Conservation (phyloP, 2,113 vertebrate genomes). For the Spermophilus dauricus region DNA sequence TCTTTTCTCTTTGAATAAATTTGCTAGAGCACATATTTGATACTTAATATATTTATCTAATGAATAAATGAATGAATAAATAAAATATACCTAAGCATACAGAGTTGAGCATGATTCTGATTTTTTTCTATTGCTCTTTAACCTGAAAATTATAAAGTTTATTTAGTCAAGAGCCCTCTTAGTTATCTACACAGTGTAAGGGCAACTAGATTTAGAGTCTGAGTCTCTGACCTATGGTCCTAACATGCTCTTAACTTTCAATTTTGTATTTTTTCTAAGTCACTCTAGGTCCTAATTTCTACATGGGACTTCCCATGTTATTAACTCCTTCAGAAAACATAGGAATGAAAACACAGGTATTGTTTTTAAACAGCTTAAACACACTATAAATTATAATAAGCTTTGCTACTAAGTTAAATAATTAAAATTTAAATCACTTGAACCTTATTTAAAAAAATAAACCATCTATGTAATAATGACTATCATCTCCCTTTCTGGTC, state of each 20-base stretch:
- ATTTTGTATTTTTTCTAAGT: conserved; percentile 31
- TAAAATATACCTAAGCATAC: neutral
- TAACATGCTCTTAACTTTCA: neutral
- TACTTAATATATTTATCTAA: neutral
- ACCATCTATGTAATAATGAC: neutral
- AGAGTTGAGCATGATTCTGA: neutral
- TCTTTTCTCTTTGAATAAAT: neutral
- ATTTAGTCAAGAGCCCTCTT: neutral
- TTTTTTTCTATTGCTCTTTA: neutral
- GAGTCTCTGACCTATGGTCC: neutral
- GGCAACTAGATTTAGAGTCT: neutral
- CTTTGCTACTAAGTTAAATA: neutral
- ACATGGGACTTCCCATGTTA: neutral
- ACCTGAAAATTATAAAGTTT: conserved; percentile 8
- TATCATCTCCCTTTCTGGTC: neutral
- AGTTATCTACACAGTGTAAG: neutral
- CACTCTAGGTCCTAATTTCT: neutral
- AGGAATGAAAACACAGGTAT: neutral
- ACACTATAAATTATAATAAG: neutral
- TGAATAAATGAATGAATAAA: neutral
- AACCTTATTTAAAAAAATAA: neutral
- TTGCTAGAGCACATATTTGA: neutral
- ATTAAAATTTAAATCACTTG: neutral
- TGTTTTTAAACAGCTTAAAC: neutral
- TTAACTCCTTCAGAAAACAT: neutral